Conservation (phyloP, 2,113 vertebrate genomes). For the Gambusia affinis region DNA sequence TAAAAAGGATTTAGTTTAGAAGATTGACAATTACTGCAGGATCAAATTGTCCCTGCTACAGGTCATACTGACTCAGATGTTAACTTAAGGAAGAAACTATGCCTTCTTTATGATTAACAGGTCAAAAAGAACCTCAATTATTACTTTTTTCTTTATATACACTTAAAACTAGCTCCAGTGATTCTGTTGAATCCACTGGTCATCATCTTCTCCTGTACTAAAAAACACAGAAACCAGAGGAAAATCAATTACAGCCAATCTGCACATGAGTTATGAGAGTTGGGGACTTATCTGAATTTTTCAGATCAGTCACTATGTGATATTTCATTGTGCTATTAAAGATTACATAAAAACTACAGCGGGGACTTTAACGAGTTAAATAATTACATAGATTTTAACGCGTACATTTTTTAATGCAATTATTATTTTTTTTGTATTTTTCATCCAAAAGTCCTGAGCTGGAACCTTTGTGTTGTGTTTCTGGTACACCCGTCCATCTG, state of each 20-base stretch:
- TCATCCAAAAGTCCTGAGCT: no score
- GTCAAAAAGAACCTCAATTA: conserved; percentile 36
- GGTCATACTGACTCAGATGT: conserved; percentile 23
- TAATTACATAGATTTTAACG: no score
- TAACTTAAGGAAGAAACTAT: conserved; percentile 38
- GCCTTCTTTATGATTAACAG: conserved; percentile 37
- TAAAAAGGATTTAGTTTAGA: conserved; percentile 26
- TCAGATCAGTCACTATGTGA: neutral
- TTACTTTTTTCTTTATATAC: conserved; percentile 1
- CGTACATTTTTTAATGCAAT: no score
- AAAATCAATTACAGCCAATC: neutral
- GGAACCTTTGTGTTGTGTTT: no score
- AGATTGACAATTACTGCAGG: conserved; percentile 8
- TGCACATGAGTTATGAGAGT: neutral
- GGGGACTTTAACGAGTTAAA: no score
- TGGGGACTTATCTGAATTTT: no score
- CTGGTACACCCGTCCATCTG: no score
- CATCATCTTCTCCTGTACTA: neutral
- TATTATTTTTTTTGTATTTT: no score
- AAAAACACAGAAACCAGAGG: neutral
- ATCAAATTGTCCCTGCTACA: conserved; percentile 2
- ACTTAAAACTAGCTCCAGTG: neutral
- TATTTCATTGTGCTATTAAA: neutral
- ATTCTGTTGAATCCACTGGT: neutral
- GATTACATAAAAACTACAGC: conserved; percentile 33